Base-by-base conservation (phyloP, 1,140 invertebrate genomes). In the Orchestia grillus region DNA sequence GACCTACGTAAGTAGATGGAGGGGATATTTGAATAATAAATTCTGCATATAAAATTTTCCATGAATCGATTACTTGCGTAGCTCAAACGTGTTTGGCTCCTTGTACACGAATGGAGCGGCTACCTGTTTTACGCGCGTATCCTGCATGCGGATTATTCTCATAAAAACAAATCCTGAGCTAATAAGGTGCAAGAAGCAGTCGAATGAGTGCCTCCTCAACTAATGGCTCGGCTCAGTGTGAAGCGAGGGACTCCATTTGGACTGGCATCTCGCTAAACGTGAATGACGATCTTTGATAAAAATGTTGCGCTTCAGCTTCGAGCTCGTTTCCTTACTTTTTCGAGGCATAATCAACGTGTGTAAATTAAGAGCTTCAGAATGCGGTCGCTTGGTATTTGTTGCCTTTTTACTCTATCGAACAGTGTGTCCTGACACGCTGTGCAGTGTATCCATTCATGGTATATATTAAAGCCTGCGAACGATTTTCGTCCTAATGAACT, bases 121-220 rank as follows among this genome's bases (percentile, higher is more conserved):
- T 90, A 90, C 88, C 88, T 15, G 88, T 90, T 90, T 90, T 90
- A 90, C 88, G 88, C 88, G 4, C n/a, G 15, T 28, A 44, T 41
- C 88, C n/a, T 90, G 88, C 88, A 90, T 44, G 88, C 88, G 88
- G 42, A 90, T 42, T 90, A 90, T 90, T 1, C 88, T 90, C 36
- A 90, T 87, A 90, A 90, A 90, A 90, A 90, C 88, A 42, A 41
- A 44, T 15, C 6, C 15, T 90, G 88, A 42, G n/a, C 88, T 90
- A 90, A 90, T 90, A 90, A 90, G 88, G 88, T 44, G 88, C 15
- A 42, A 90, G 43, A 90, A 42, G n/a, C 88, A 90, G 88, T 90
- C 88, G 28, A 42, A 90, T 90, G 36, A 77, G 62, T 77, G 62
- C 62, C 62, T 77, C 36, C 62, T 77, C 11, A 36, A 77, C 62